Evolutionary conservation across 1,140 invertebrate genomes (phyloP), one percentile per base, ranked within the genome.

Genomic region (Teleopsis dalmanni): DNA sequence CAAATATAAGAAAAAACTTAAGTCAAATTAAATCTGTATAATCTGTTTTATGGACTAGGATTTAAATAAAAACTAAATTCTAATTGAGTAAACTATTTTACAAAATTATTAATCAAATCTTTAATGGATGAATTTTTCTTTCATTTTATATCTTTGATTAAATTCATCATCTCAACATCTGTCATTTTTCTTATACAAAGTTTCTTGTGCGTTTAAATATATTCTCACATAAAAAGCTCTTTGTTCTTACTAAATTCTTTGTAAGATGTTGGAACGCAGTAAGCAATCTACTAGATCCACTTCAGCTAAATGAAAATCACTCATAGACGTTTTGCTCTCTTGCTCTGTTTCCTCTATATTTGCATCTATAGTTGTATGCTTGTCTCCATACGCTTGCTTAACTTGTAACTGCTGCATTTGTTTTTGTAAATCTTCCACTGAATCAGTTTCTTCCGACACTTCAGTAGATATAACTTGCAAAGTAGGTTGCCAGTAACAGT

Each of bases 251-350:
- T 72, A 80, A 27, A 83, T 77, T 64, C 81, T 77, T 45, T 81
- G 72, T 31, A 91, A 62, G 53, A 94, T 79, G 64, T 90, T 82
- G 45, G 88, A 88, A 54, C 88, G 75, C 9, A 88, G 56, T 16
- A 88, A 67, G 43, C 82, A 84, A 63, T 83, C 76, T 25, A 88
- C 76, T 1, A 88, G 69, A 74, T 90, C 85, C 14, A 83, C 74
- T 73, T 87, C 87, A 9, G 83, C 80, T 37, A 94, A 68, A 63
- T 93, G 85, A 62, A 84, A 82, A 76, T 95, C 91, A 68, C 88
- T 89, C 37, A 90, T 73, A 57, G 81, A 81, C 50, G 75, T 72
- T 51, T 79, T 77, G 55, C 82, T 78, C n/a, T 79, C 76, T 2
- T 78, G 71, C 43, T 83, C 75, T 35, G 54, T 55, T 19, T 66